A percentile compares a stretch with the other conserved stretches of the same genome.
Conservation (phyloP, 2,888 invertebrate genomes). For the Cistogaster globosa region DNA sequence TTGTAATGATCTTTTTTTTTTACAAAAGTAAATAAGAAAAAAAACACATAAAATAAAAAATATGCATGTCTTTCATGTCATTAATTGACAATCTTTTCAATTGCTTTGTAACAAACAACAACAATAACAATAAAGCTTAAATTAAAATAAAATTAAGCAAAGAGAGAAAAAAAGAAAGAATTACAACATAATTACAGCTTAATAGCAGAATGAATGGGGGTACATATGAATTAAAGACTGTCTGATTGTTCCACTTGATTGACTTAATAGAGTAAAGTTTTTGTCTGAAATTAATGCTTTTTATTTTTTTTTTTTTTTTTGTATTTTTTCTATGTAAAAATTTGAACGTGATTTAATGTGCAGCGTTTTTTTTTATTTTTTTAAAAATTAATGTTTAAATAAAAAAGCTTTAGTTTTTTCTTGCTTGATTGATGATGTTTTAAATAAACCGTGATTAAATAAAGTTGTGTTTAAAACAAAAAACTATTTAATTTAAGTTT, state of each 20-base stretch:
- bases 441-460: not conserved
- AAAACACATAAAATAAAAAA: not conserved
- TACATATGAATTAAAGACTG: not conserved
- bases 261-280: slow-evolving; percentile 44
- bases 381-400: not conserved
- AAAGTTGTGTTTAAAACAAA: no score
- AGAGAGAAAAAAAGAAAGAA: slow-evolving; percentile 44
- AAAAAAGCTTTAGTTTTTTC: not conserved
- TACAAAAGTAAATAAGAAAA: slow-evolving; percentile 16
- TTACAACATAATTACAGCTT: slow-evolving; percentile 69
- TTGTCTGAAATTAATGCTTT: slow-evolving; percentile 28
- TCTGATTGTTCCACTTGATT: slow-evolving; percentile 55
- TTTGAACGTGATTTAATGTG: slow-evolving; percentile 21
- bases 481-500: no score
- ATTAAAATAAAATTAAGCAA: slow-evolving; percentile 34
- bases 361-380: not conserved
- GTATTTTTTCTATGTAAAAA: not conserved
- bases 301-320: not conserved
- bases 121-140: slow-evolving; percentile 27
- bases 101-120: slow-evolving; percentile 56
- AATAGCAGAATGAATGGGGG: slow-evolving; percentile 36
- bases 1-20: slow-evolving; percentile 37
- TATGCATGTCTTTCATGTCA: slow-evolving; percentile 59
- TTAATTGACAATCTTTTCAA: slow-evolving; percentile 71
- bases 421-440: not conserved